Evolutionary conservation across 1,140 invertebrate species (phyloP).

Genomic region (Ericerus pela): DNA sequence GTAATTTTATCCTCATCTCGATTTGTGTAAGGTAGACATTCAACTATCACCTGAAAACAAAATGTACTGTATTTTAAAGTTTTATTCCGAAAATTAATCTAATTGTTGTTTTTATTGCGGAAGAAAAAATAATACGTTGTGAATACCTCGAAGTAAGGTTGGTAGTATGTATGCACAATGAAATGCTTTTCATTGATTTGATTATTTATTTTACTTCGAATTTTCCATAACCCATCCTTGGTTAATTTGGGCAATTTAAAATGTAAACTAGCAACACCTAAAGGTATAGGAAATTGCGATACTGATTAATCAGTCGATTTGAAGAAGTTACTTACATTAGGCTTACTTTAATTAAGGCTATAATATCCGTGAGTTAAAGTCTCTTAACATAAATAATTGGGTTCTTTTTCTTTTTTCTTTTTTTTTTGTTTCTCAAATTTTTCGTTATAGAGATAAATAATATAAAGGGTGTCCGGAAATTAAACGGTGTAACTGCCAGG

Average conservation of each 20-base stretch:
- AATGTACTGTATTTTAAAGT: neutral
- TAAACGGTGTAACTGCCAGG: too few species aligned
- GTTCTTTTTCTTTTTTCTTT: too few species aligned
- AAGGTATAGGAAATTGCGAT: too few species aligned
- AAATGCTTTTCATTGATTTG: conserved; percentile 35
- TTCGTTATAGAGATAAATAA: too few species aligned
- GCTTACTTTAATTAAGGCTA: too few species aligned
- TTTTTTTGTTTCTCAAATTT: too few species aligned
- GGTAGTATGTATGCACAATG: conserved; percentile 34
- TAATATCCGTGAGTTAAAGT: too few species aligned
- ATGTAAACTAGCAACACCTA: conserved; percentile 31
- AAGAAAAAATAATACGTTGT: neutral
- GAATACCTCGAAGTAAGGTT: conserved; percentile 34
- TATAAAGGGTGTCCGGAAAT: too few species aligned
- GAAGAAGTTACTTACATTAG: too few species aligned
- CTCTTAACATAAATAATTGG: too few species aligned
- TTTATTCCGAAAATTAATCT: neutral
- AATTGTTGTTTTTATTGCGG: neutral
- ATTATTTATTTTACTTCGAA: conserved; percentile 31
- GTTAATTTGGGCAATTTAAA: conserved; percentile 32
- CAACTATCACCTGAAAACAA: conserved; percentile 22
- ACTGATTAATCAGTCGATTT: too few species aligned
- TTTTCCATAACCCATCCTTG: conserved; percentile 35
- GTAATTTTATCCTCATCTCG: conserved; percentile 29
- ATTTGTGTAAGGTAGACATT: conserved; percentile 28